Evolutionary conservation across 2,888 invertebrate genomes (phyloP), one percentile per base, ranked within the genome.

Genomic region (Epirrhoe tristata): DNA sequence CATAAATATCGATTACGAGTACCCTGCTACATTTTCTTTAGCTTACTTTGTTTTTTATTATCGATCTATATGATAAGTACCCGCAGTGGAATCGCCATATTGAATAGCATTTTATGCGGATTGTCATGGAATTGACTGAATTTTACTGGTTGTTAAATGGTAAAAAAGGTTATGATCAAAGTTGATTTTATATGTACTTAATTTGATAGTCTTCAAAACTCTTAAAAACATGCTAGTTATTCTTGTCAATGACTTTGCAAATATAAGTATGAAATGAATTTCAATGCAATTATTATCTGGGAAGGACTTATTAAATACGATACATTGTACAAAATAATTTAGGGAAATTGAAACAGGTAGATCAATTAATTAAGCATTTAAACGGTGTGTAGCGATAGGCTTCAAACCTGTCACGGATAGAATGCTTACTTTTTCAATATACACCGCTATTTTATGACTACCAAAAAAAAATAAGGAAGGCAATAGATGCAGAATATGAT

Each of bases 61-160:
- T 77, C 77, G 78, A 79, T 78, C 74, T 79, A 70, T 77, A 81
- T 81, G 77, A 78, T 84, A 82, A 85, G 77, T 73, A 84, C 83
- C 85, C 85, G 81, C 82, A 79, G 67, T 74, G 76, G 56, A 66
- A 61, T 50, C 58, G 66, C 66, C 67, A 70, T 78, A 77, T 77
- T 74, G 74, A 72, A 74, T 74, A 75, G 68, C 67, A 72, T 72
- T 78, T 79, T 73, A 71, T 74, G 69, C 61, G 67, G 51, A 67
- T 69, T 68, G 72, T 73, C 73, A 39, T 34, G 59, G 52, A 70
- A 69, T 66, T 48, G 43, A 51, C 59, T 65, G 71, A 62, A 70
- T 70, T 56, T 66, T 62, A 67, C 69, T 57, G 32, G 39, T 56
- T 48, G 17, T 43, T 43, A 0, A 48, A 50, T 6, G 32, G 59